phyloP scores from a whole-genome alignment of 1,140 invertebrate genomes.

The Drosophila bocqueti region DNA sequence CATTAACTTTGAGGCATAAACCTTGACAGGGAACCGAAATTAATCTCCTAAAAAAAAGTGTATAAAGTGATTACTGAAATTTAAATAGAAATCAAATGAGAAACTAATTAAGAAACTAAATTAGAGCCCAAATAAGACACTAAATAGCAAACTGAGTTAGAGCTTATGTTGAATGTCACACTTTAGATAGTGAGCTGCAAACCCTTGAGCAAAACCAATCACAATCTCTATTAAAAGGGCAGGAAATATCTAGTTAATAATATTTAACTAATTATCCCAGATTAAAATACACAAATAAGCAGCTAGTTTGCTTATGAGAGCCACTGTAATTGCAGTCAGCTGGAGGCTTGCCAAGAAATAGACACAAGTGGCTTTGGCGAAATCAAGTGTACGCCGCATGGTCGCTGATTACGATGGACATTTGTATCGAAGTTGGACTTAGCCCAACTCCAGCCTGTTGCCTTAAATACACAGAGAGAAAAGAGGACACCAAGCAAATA shows the following conservation, averaged over 20 bases:
- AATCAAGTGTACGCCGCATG: constrained; percentile 39
- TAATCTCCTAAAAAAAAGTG: not conserved
- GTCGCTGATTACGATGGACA: constrained; percentile 21
- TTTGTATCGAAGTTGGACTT: constrained; percentile 6
- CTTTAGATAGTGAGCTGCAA: not conserved
- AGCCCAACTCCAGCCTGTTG: constrained; percentile 14
- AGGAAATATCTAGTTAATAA: not conserved
- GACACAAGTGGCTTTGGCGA: not conserved
- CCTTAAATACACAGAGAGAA: not conserved
- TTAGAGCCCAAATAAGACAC: not conserved
- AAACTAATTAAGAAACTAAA: not conserved
- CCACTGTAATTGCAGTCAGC: not conserved
- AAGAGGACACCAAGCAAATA: not conserved
- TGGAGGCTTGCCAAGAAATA: not conserved
- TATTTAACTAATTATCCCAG: not conserved
- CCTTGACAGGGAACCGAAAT: not conserved
- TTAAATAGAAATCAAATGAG: not conserved
- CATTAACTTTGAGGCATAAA: not conserved
- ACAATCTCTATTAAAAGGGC: fast-evolving
- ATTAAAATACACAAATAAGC: not conserved
- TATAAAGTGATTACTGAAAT: not conserved
- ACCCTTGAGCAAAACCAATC: not conserved
- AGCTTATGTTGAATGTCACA: not conserved
- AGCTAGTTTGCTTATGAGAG: not conserved
- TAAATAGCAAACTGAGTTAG: not conserved